These are phyloP conservation scores for Diogma glabrata DNA, from an alignment of 2,888 invertebrate species.

Conservation along the genomic window DNA sequence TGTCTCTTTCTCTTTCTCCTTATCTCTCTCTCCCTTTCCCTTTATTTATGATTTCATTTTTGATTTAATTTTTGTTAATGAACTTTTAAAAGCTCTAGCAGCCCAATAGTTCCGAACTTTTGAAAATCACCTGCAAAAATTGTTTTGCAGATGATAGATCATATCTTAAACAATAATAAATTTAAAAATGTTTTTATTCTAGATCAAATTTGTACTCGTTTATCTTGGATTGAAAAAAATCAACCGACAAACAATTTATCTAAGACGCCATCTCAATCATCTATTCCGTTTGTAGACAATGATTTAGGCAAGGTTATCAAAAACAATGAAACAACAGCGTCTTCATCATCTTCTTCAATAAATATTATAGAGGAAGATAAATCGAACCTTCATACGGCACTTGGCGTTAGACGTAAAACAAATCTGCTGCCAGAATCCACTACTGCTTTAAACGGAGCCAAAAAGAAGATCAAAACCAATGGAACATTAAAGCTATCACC, in stretches of 20 bases:
- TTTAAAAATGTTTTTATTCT: no score
- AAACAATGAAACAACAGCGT: not conserved
- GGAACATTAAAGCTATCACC: constrained; percentile 43
- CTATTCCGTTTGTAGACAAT: constrained; percentile 6
- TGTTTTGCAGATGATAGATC: no score
- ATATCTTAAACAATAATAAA: no score
- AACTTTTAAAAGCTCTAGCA: no score
- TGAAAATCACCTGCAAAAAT: no score
- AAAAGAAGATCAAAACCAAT: constrained; percentile 50
- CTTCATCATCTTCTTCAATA: constrained; percentile 1
- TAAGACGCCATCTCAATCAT: constrained; percentile 1
- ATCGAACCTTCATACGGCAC: not conserved
- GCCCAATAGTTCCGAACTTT: no score
- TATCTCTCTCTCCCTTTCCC: no score
- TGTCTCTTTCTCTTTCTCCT: no score
- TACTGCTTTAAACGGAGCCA: constrained; percentile 41
- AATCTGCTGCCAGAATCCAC: constrained; percentile 5
- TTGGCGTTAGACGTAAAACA: constrained; percentile 17
- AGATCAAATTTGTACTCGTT: no score
- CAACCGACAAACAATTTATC: constrained; percentile 1
- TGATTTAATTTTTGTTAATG: no score
- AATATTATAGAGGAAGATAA: not conserved
- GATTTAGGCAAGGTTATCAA: not conserved
- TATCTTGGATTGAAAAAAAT: no score
- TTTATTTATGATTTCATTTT: no score